phyloP scores from a whole-genome alignment of 2,113 vertebrate genomes.

The Odocoileus virginianus region DNA sequence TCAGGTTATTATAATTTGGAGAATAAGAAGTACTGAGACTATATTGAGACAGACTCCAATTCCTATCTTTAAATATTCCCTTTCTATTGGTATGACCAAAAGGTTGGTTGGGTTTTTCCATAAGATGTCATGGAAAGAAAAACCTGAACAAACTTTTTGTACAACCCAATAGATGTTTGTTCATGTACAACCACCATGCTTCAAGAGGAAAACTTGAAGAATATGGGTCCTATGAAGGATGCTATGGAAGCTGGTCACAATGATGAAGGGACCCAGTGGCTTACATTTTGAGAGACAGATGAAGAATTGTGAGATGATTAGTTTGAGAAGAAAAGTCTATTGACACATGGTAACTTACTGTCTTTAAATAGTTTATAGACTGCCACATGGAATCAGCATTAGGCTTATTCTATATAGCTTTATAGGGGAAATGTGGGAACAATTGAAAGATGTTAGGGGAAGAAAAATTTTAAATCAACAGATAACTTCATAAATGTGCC shows the following conservation, averaged over 20 bases:
- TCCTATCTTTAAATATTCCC: neutral
- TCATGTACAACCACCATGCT: neutral
- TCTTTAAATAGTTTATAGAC: neutral
- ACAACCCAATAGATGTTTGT: neutral
- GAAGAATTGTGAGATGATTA: constrained; percentile 4
- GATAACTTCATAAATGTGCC: neutral
- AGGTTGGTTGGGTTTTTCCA: neutral
- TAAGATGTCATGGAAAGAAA: neutral
- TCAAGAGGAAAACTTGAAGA: neutral
- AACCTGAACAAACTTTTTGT: neutral
- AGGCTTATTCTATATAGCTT: neutral
- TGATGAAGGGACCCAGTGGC: neutral
- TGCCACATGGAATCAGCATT: neutral
- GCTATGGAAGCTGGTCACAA: neutral
- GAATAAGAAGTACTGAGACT: neutral
- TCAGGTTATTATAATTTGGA: neutral
- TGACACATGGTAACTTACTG: neutral
- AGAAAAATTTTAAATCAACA: constrained; percentile 9
- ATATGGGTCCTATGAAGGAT: neutral
- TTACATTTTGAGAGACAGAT: neutral
- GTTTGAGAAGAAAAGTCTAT: neutral
- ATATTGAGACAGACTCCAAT: neutral
- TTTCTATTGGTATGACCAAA: neutral
- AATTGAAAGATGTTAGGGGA: neutral
- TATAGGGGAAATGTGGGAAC: neutral